Conservation (phyloP, 2,113 vertebrate genomes). For the Solea senegalensis region DNA sequence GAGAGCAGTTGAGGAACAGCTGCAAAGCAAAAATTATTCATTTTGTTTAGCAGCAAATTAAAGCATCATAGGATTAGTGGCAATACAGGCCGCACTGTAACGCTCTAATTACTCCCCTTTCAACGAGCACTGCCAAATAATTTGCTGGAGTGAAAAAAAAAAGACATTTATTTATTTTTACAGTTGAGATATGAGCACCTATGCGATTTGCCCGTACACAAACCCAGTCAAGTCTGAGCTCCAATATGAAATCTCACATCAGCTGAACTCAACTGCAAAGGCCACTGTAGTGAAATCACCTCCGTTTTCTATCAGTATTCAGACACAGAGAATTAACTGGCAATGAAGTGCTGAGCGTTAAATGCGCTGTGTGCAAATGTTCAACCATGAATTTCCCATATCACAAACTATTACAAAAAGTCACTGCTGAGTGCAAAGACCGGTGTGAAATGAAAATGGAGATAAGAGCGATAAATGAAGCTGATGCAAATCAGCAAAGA, state of each 20-base stretch:
- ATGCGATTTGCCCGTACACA: slow-evolving; percentile 2
- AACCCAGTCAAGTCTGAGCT: slow-evolving; percentile 28
- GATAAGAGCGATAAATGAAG: slow-evolving; percentile 16
- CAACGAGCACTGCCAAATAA: slow-evolving; percentile 2
- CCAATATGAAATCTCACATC: slow-evolving; percentile 49
- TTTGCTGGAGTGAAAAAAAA: background rate
- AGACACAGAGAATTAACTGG: background rate
- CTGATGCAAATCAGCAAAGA: slow-evolving; percentile 3
- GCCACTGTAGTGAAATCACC: slow-evolving; percentile 47
- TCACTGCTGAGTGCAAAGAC: background rate
- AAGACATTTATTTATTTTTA: too few species aligned
- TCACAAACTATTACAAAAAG: slow-evolving; percentile 1
- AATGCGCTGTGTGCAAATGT: slow-evolving; percentile 29
- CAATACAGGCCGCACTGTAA: slow-evolving; percentile 1
- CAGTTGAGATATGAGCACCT: slow-evolving; percentile 3
- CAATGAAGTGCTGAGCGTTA: slow-evolving; percentile 11
- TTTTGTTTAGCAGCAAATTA: slow-evolving; percentile 38
- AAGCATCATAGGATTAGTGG: slow-evolving; percentile 6
- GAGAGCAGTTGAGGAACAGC: slow-evolving; percentile 11
- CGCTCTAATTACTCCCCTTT: slow-evolving; percentile 20
- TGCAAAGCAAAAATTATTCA: slow-evolving; percentile 23
- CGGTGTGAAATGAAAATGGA: slow-evolving; percentile 31
- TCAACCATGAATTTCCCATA: slow-evolving; percentile 24
- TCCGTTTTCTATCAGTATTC: slow-evolving; percentile 44
- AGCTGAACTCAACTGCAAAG: slow-evolving; percentile 50